Conservation (phyloP, 2,113 vertebrate genomes). For the Alosa alosa region DNA sequence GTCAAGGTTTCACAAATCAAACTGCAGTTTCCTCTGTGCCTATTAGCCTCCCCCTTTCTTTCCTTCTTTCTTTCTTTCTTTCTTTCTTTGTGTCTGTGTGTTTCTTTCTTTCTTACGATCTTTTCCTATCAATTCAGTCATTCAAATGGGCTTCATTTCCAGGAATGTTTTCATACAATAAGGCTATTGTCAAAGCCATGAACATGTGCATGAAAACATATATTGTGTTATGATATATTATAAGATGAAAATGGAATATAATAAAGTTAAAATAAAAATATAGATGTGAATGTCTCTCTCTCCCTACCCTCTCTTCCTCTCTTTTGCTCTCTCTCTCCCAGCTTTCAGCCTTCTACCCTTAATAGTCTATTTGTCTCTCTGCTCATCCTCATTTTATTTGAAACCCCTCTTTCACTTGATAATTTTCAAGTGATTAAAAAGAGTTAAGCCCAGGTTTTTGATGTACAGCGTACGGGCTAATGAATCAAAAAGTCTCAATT, state of each 20-base stretch:
- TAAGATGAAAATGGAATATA: neutral
- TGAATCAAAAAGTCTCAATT: neutral
- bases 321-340: neutral
- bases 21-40: neutral
- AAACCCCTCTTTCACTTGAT: neutral
- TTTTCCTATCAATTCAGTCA: neutral
- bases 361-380: neutral
- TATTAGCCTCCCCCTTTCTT: neutral
- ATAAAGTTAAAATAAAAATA: neutral
- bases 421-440: neutral
- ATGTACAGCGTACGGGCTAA: neutral
- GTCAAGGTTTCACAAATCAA: constrained; percentile 13
- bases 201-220: neutral
- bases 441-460: constrained; percentile 17
- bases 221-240: neutral
- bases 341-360: neutral
- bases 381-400: neutral
- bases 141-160: neutral
- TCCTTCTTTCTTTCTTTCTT: neutral
- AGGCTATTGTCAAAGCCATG: neutral
- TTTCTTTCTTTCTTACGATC: neutral
- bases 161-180: neutral
- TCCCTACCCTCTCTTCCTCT: neutral
- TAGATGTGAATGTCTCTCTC: neutral
- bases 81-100: neutral